Base-by-base conservation (phyloP, 2,113 vertebrate genomes). In the Caretta caretta region DNA sequence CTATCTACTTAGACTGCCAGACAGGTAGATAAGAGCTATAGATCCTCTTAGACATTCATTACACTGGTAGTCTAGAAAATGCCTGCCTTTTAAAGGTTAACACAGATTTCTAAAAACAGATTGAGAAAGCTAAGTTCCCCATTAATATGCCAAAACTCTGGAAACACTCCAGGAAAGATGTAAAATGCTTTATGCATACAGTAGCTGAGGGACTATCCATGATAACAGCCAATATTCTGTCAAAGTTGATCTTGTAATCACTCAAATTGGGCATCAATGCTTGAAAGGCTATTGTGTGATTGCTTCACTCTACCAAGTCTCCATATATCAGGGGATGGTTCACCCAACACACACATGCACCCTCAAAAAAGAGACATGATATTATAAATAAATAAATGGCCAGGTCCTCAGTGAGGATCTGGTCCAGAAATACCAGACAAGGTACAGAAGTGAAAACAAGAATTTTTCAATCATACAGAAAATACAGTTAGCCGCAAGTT, bases 161-260 rank as follows among this genome's bases (percentile, higher is more conserved):
- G 62, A 89, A 53, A 31, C 79, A 76, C 57, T 87, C 75, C 86
- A 91, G 57, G 29, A 88, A 93, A 93, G 90, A 42, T 2, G 17
- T 49, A 19, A 92, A 88, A 88, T 25, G 72, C 81, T 87, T 27
- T 80, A 50, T 87, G 42, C 75, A 29, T 89, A 80, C 25, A 78
- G 93, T 5, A 82, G 89, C 87, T 46, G 38, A 6, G 51, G 93
- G 90, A 88, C 83, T 91, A 89, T 59, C 57, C 69, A 22, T 54
- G 46, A 50, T 79, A 93, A 95, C 16, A 48, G 94, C 95, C 96
- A 96, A 85, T 85, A 91, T 85, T 35, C 93, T 97, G 96, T 93
- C 95, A 96, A 92, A 91, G 31, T 31, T 91, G 87, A 92, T 96
- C 87, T 94, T 92, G 91, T 83, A 92, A 92, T 94, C 84, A 81